Evolutionary conservation across 2,888 invertebrate species (phyloP).

Genomic region (Philopedon plagiatum): DNA sequence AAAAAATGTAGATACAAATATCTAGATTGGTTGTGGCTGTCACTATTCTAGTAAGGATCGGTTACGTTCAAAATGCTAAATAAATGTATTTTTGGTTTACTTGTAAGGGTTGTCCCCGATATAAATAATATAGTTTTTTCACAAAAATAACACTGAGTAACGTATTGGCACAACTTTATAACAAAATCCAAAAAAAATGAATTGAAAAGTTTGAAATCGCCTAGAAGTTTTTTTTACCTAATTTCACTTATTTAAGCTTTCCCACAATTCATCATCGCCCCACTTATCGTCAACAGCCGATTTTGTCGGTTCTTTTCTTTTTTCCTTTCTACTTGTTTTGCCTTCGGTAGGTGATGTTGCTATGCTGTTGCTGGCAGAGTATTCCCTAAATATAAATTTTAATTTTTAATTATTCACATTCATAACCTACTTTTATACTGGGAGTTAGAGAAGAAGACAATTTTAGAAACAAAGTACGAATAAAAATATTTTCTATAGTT

Average conservation of each 20-base stretch:
- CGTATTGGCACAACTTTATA: neutral
- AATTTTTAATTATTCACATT: neutral
- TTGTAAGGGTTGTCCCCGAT: too few relatives aligned
- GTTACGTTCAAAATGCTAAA: too few relatives aligned
- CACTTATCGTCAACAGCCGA: slow-evolving; percentile 66
- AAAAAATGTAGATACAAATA: too few relatives aligned
- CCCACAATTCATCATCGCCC: slow-evolving; percentile 76
- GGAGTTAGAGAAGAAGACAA: too few relatives aligned
- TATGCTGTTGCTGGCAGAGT: slow-evolving; percentile 58
- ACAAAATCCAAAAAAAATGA: too few relatives aligned
- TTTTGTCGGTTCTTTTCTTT: slow-evolving; percentile 63
- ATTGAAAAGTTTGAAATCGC: too few relatives aligned
- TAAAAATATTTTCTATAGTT: too few relatives aligned
- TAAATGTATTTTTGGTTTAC: too few relatives aligned
- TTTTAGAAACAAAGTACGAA: too few relatives aligned
- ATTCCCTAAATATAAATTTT: slow-evolving; percentile 53
- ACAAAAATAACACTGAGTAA: neutral
- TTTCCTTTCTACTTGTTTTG: slow-evolving; percentile 59
- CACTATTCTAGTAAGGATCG: too few relatives aligned
- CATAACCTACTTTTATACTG: neutral
- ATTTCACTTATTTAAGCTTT: slow-evolving; percentile 73
- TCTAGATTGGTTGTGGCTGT: too few relatives aligned
- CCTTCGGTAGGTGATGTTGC: slow-evolving; percentile 59
- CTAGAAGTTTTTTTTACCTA: neutral
- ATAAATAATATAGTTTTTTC: neutral